Base-by-base conservation (phyloP, 2,113 vertebrate species). In the Epinephelus fuscoguttatus region DNA sequence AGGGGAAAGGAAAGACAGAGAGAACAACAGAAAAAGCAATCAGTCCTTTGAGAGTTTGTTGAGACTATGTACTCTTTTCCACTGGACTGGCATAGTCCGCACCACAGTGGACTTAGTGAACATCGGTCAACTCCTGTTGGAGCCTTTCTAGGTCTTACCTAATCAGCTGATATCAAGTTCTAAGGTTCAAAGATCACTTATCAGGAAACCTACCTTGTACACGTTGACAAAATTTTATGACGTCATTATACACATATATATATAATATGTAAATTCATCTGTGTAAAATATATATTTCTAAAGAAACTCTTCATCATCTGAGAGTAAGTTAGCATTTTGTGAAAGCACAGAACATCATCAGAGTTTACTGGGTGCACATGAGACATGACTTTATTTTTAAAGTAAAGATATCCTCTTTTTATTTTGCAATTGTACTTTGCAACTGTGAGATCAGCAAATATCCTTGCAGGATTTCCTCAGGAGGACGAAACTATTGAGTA, bases 391-490 rank as follows among this genome's bases (percentile, higher is more conserved):
- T 47, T 79, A 9, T 60, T 75, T 73, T 74, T 33, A 30, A 66
- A 47, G 11, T 50, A 49, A 76, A 25, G 57, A 89, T 80, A 75
- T 85, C 75, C 72, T 63, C 80, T 86, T 89, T 89, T 89, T 85
- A 60, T 45, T 57, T 42, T 81, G 70, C 67, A 87, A 55, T 40
- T 84, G 89, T 88, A 80, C 78, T 84, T 92, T 87, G 88, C 81
- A 91, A 90, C 21, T 88, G 85, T 82, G 79, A 78, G 78, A 56
- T 94, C 91, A 92, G 93, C 93, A 92, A 83, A 90, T 37, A 57
- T 45, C 81, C 50, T 86, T 90, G 75, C 87, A 90, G 80, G 78
- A 85, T 85, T 84, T 87, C 88, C 82, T 82, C 52, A 45, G 56
- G 47, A 81, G 40, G 55, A 47, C 61, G 62, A 77, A 84, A 84